These are phyloP conservation scores for Ammodramus savannarum DNA, from an alignment of 2,113 vertebrate species.

Conservation along the genomic window DNA sequence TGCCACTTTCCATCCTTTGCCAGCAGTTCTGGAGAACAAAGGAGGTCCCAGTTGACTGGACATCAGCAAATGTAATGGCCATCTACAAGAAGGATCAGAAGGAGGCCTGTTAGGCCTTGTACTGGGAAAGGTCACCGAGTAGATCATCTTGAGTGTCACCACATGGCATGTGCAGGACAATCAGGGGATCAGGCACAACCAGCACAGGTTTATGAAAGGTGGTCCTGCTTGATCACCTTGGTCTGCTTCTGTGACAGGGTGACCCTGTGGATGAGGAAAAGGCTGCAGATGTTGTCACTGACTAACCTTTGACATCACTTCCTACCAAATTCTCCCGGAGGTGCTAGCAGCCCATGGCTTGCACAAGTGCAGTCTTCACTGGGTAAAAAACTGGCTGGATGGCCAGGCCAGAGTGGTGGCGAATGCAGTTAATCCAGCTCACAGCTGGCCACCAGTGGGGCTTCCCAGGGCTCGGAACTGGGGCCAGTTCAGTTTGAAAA, in stretches of 20 bases:
- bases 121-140: neutral
- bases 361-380: neutral
- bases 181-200: neutral
- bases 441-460: neutral
- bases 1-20: neutral
- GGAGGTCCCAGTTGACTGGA: neutral
- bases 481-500: neutral
- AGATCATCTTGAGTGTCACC: neutral
- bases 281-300: neutral
- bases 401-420: accelerated
- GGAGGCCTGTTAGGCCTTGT: neutral
- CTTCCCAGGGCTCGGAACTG: neutral
- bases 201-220: neutral
- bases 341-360: neutral
- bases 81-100: neutral
- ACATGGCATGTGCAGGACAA: neutral
- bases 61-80: neutral
- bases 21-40: neutral
- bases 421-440: neutral
- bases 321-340: neutral
- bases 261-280: neutral
- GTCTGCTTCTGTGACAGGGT: neutral
- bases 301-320: neutral
- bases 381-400: neutral
- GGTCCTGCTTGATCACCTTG: neutral